Percentiles rank a stretch among this genome's conserved stretches.
Conservation (phyloP, 2,113 vertebrate species). For the Ctenodactylus gundi region DNA sequence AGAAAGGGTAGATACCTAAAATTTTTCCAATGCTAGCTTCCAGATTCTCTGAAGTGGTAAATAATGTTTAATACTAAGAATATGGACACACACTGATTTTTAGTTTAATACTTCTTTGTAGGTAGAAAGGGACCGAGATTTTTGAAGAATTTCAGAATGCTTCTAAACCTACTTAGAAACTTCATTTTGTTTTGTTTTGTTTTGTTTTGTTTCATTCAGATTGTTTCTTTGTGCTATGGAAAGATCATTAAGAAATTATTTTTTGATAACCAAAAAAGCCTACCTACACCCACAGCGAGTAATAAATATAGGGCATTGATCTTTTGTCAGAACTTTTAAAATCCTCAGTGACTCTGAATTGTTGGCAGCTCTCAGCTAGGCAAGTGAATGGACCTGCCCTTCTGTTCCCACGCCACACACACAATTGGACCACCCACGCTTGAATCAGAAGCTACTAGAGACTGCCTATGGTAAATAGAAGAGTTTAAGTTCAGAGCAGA, state of each 20-base stretch:
- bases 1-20: background rate
- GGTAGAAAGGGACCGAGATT: background rate
- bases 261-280: background rate
- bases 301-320: background rate
- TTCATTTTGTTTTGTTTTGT: background rate
- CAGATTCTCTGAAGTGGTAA: background rate
- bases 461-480: background rate
- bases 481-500: background rate
- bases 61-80: background rate
- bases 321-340: background rate
- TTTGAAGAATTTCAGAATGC: conserved; percentile 6
- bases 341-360: background rate
- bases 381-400: background rate
- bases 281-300: background rate
- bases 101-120: background rate
- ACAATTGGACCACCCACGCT: background rate
- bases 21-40: background rate
- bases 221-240: background rate
- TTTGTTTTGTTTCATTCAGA: background rate
- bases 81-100: background rate
- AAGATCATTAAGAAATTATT: background rate
- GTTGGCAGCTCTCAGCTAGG: background rate
- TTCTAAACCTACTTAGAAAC: conserved; percentile 1
- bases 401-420: background rate
- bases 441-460: background rate